Conservation (phyloP, 2,888 invertebrate species). For the Chesias legatella region DNA sequence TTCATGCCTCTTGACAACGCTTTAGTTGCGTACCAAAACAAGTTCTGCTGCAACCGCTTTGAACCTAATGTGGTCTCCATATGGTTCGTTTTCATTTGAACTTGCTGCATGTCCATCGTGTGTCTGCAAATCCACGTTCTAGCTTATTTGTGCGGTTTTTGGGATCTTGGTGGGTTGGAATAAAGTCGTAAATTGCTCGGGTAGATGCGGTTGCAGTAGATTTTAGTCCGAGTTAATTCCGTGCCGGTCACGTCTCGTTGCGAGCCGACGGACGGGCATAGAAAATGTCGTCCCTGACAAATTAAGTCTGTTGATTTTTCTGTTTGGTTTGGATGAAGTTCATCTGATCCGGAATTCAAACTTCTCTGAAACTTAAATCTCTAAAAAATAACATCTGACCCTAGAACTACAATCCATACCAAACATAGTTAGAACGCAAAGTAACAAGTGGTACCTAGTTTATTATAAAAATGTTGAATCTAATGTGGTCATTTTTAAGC, state of each 20-base stretch:
- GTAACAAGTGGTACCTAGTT: too few species aligned
- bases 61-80: conserved; percentile 24
- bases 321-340: conserved; percentile 13
- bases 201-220: conserved; percentile 34
- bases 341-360: not conserved
- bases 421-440: too few species aligned
- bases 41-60: conserved; percentile 18
- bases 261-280: conserved; percentile 51
- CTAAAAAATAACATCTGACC: too few species aligned
- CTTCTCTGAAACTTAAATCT: not conserved
- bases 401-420: too few species aligned
- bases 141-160: conserved; percentile 22
- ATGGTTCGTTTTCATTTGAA: conserved; percentile 35
- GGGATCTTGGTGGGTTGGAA: conserved; percentile 24
- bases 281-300: conserved; percentile 39
- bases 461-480: too few species aligned
- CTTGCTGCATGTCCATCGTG: conserved; percentile 24
- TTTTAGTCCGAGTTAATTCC: conserved; percentile 59
- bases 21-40: conserved; percentile 48
- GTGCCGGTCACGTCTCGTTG: conserved; percentile 62
- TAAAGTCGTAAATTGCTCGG: conserved; percentile 36
- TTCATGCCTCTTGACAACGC: conserved; percentile 62
- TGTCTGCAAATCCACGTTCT: conserved; percentile 30
- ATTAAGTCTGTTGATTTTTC: conserved; percentile 27
- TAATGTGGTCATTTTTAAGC: too few species aligned